These are phyloP conservation scores for Rhodinocichla rosea DNA, from an alignment of 2,113 vertebrate genomes.

Conservation along the genomic window DNA sequence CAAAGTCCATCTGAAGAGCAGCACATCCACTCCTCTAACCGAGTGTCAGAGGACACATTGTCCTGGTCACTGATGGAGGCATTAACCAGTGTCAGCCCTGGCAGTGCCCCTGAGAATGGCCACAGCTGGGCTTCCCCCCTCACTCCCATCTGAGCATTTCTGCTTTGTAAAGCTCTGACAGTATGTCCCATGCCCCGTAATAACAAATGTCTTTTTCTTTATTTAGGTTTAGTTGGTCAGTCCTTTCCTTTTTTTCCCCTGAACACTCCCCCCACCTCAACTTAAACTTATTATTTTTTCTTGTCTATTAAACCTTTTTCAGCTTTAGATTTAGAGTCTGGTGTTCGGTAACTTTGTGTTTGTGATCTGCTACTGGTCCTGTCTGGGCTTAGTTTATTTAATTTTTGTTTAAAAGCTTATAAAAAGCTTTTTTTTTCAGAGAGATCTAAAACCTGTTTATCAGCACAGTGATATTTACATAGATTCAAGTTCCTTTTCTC, in stretches of 20 bases:
- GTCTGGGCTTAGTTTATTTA: background rate
- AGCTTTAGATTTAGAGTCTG: background rate
- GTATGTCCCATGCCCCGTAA: too few species aligned
- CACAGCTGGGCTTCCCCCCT: background rate
- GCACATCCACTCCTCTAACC: background rate
- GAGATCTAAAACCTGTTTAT: background rate
- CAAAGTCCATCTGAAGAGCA: background rate
- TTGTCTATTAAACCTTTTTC: background rate
- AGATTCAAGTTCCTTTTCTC: background rate
- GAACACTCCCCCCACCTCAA: rapidly evolving
- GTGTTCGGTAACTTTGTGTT: background rate
- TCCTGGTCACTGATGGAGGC: background rate
- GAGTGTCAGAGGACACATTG: background rate
- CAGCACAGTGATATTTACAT: background rate
- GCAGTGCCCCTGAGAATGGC: background rate
- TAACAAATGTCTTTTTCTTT: background rate
- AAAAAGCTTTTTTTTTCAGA: background rate
- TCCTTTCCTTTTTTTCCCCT: background rate
- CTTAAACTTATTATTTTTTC: background rate
- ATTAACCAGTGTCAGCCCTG: background rate
- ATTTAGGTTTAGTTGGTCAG: background rate
- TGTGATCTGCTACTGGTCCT: background rate
- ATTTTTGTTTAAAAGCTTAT: background rate
- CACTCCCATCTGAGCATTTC: background rate
- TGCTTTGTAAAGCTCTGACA: background rate